phyloP scores from a whole-genome alignment of 92 coral and sea anemone genomes.

The Diadumene lineata region DNA sequence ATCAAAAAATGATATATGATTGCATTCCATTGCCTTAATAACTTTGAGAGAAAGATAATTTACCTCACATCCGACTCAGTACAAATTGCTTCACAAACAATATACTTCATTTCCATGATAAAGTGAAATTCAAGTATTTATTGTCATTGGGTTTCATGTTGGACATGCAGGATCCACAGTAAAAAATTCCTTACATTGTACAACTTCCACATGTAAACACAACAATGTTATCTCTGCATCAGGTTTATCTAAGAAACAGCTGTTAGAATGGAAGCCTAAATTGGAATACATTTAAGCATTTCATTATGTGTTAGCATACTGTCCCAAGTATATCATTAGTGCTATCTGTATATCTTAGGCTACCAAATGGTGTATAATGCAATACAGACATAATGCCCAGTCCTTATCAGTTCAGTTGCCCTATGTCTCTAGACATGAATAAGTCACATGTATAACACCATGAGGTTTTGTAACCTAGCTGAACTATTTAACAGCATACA shows the following conservation, averaged over 20 bases:
- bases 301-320: neutral
- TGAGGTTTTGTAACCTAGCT: conserved; percentile 15
- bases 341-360: conserved; percentile 14
- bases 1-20: neutral
- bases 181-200: conserved; percentile 29
- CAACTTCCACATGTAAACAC: conserved; percentile 34
- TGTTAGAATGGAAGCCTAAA: conserved; percentile 11
- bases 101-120: neutral
- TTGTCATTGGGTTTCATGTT: neutral
- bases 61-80: neutral
- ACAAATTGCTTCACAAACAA: neutral
- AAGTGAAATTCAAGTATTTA: neutral
- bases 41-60: neutral
- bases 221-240: conserved; percentile 12
- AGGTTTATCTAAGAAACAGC: conserved; percentile 24
- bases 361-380: conserved; percentile 19
- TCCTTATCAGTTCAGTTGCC: conserved; percentile 27
- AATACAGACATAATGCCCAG: conserved; percentile 5
- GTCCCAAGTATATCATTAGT: neutral
- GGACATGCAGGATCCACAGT: neutral
- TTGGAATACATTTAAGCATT: neutral
- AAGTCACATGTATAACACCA: neutral
- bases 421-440: conserved; percentile 18
- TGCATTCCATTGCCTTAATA: neutral
- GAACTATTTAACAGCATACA: neutral